Conservation (phyloP, 2,797 vertebrate species). For the Melanotaenia parkinsoni region DNA sequence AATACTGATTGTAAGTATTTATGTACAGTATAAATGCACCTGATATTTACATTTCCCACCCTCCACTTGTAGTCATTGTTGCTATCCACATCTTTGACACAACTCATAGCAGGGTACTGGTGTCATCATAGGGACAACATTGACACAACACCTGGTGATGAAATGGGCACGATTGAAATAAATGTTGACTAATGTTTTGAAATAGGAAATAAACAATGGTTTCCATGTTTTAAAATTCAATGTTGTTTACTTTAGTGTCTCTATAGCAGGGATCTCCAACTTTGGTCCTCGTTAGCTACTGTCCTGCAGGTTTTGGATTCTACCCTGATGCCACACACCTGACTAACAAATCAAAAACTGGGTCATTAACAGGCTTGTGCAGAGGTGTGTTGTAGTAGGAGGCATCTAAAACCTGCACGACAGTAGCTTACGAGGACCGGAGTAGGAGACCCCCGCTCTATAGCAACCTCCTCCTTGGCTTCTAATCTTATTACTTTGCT, state of each 20-base stretch:
- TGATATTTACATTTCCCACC: neutral
- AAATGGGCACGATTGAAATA: neutral
- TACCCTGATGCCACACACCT: too few relatives aligned
- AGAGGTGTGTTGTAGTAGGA: too few relatives aligned
- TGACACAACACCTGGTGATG: neutral
- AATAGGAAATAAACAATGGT: conserved; percentile 10
- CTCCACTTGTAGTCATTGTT: neutral
- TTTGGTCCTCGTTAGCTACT: too few relatives aligned
- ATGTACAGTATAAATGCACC: neutral
- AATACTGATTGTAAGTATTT: neutral
- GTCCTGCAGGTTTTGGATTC: too few relatives aligned
- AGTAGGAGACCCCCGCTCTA: neutral
- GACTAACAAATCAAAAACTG: too few relatives aligned
- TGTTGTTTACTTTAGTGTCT: neutral
- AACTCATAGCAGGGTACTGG: neutral
- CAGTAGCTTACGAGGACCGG: too few relatives aligned
- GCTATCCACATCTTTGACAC: neutral
- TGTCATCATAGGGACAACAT: neutral
- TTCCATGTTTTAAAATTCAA: neutral
- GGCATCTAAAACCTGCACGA: too few relatives aligned
- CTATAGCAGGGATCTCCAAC: too few relatives aligned
- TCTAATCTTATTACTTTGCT: conserved; percentile 19
- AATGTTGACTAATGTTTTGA: conserved; percentile 1
- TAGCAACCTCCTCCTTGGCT: conserved; percentile 17
- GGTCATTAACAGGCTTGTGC: too few relatives aligned